Percentiles rank a stretch among this genome's conserved stretches.
phyloP scores from a whole-genome alignment of 2,888 invertebrate genomes.

The Pilophorus perplexus region DNA sequence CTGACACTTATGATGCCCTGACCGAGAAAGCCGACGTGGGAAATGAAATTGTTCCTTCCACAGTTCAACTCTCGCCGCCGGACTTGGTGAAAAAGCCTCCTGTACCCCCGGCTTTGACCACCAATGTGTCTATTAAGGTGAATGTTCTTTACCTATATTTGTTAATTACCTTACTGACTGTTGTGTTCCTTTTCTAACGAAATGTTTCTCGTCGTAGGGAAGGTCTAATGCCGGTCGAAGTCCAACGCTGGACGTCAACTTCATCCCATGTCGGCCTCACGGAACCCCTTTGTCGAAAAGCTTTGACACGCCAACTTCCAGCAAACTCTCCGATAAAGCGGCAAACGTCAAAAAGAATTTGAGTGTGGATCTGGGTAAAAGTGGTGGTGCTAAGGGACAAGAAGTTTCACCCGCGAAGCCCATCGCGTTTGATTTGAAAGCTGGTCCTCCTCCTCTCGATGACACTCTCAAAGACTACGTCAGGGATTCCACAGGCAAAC shows the following conservation, averaged over 20 bases:
- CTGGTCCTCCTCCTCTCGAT: not conserved
- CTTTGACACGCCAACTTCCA: not conserved
- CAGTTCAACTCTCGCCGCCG: not conserved
- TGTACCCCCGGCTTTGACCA: no score
- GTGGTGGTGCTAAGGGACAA: not conserved
- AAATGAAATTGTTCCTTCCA: not conserved
- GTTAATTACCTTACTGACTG: no score
- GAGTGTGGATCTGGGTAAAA: not conserved
- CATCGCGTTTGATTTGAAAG: not conserved
- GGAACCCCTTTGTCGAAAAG: not conserved
- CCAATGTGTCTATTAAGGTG: no score
- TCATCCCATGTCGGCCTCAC: not conserved
- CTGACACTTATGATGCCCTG: not conserved
- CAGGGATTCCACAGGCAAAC: not conserved
- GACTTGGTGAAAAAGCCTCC: no score
- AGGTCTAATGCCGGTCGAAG: no score
- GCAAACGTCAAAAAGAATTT: slow-evolving; percentile 3
- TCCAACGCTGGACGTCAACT: not conserved
- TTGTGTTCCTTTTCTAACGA: no score
- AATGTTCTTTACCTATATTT: no score
- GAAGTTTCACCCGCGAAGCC: not conserved
- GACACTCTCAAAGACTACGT: not conserved
- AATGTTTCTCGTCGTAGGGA: no score
- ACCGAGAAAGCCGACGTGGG: not conserved
- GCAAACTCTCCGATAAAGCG: not conserved